Percentiles rank a stretch among this genome's conserved stretches.
Evolutionary conservation across 2,113 vertebrate genomes (phyloP).

Genomic region (Syrrhaptes paradoxus): DNA sequence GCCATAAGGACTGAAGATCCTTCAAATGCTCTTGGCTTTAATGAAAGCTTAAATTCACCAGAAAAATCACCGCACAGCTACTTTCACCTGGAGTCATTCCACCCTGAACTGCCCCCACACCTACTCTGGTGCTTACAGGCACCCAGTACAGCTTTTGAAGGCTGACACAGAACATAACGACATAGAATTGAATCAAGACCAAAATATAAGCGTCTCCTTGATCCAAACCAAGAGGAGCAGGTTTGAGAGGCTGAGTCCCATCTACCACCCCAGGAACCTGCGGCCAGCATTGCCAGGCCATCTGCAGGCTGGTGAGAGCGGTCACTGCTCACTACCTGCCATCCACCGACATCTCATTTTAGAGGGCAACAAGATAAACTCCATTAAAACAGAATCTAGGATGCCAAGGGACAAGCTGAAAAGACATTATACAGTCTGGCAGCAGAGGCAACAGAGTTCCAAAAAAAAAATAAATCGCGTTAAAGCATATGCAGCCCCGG

Average conservation of each 20-base stretch:
- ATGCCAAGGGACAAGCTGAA: constrained; percentile 4
- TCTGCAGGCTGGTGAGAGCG: neutral
- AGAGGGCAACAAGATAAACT: neutral
- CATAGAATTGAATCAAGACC: neutral
- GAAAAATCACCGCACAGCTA: neutral
- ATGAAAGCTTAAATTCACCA: neutral
- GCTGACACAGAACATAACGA: neutral
- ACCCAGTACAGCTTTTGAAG: neutral
- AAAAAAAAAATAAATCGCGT: neutral
- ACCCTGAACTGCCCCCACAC: neutral
- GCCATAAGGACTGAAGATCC: neutral
- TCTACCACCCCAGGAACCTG: neutral
- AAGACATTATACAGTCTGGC: neutral
- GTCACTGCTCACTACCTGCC: neutral
- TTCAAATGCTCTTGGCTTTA: neutral
- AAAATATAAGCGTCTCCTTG: neutral
- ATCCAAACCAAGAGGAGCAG: neutral
- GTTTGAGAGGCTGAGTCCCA: neutral
- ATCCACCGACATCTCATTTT: neutral
- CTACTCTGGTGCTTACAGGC: neutral
- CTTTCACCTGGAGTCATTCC: neutral
- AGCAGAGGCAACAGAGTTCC: neutral
- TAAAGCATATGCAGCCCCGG: neutral
- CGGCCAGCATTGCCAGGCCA: neutral
- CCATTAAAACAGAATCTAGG: neutral